Evolutionary conservation across 2,113 vertebrate species (phyloP).

Genomic region (Mastomys coucha): DNA sequence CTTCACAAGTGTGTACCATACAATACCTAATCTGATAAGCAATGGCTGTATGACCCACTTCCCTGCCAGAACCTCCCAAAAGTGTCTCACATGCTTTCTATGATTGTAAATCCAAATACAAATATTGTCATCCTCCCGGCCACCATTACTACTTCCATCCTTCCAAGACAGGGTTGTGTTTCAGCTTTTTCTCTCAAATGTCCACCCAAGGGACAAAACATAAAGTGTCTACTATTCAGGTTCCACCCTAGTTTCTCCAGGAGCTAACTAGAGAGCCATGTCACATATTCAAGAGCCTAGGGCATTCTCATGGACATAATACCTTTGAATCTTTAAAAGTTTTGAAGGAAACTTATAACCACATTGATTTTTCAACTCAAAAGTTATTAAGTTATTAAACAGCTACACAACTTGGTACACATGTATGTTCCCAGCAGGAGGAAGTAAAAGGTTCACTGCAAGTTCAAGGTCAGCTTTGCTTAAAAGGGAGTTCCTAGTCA

Average conservation of each 20-base stretch:
- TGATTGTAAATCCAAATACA: not conserved
- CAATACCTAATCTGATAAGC: not conserved
- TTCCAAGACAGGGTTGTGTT: not conserved
- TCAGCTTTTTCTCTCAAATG: not conserved
- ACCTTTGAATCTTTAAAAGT: too few species aligned
- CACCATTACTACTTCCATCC: too few species aligned
- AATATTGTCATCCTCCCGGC: rapidly evolving
- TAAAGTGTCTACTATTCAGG: not conserved
- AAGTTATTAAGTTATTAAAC: not conserved
- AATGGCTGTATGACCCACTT: not conserved
- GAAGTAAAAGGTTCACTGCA: not conserved
- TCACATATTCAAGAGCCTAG: not conserved
- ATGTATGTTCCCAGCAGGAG: not conserved
- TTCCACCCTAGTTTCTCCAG: too few species aligned
- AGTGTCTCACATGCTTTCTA: not conserved
- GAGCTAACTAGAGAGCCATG: not conserved
- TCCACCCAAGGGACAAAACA: not conserved
- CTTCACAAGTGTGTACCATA: not conserved
- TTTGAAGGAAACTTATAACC: not conserved
- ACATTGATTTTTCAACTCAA: not conserved
- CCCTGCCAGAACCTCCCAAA: not conserved
- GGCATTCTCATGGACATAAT: not conserved
- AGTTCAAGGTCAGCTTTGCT: not conserved
- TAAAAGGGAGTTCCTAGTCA: not conserved
- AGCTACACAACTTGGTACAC: not conserved